Evolutionary conservation across 2,888 invertebrate genomes (phyloP).

Genomic region (Allacma fusca): DNA sequence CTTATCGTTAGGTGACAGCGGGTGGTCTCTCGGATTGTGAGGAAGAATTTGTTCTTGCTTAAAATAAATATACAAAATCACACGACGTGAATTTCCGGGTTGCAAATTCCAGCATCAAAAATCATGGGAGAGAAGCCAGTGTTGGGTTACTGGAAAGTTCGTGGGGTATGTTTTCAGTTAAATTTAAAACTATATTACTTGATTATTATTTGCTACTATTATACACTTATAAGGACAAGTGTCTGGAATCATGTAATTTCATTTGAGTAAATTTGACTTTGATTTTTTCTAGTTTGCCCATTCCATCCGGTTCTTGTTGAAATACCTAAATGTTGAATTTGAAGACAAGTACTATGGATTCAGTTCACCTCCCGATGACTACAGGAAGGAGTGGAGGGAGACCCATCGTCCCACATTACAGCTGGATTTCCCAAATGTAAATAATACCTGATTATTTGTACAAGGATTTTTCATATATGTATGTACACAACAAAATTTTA

Average conservation of each 20-base stretch:
- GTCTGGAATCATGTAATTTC: no score
- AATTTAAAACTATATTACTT: no score
- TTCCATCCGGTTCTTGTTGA: conserved; percentile 6
- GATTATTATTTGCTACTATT: no score
- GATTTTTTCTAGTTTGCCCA: conserved; percentile 12
- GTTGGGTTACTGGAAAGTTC: conserved; percentile 21
- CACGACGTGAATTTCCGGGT: no score
- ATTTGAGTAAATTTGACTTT: no score
- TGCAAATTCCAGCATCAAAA: no score
- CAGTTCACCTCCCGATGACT: conserved; percentile 5
- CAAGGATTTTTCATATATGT: background rate
- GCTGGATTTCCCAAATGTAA: conserved; percentile 5
- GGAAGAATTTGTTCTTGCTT: no score
- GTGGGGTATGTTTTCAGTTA: background rate
- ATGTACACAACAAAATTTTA: no score
- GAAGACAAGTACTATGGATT: conserved; percentile 17
- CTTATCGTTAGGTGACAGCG: no score
- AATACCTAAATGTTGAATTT: background rate
- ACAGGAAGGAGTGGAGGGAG: conserved; percentile 14
- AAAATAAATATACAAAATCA: no score
- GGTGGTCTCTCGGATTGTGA: no score
- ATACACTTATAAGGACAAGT: no score
- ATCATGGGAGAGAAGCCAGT: conserved; percentile 17
- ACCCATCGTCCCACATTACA: background rate
- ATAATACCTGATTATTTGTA: background rate